Conservation (phyloP, 1,140 invertebrate genomes). For the Trichonephila clavata region DNA sequence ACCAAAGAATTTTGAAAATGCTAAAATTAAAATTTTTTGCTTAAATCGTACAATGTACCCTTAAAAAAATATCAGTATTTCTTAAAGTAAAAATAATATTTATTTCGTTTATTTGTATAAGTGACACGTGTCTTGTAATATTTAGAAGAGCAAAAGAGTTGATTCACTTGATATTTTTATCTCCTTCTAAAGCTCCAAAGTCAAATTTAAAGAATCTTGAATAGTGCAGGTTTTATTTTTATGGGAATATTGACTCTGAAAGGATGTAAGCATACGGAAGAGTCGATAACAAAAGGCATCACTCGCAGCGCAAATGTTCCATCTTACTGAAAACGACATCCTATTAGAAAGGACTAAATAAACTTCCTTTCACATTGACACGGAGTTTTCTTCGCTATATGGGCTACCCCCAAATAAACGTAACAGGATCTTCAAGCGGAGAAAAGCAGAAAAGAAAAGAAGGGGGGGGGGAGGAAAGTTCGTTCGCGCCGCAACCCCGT, state of each 20-base stretch:
- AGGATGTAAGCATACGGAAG: background rate
- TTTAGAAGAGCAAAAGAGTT: too few relatives aligned
- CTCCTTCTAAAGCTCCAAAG: too few relatives aligned
- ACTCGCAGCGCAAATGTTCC: background rate
- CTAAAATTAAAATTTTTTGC: too few relatives aligned
- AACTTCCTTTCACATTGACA: conserved; percentile 32
- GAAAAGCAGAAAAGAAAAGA: background rate
- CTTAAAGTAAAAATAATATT: too few relatives aligned
- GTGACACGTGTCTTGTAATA: too few relatives aligned
- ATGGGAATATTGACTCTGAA: background rate
- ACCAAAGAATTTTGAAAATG: too few relatives aligned
- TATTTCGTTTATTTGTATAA: too few relatives aligned
- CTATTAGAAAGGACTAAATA: conserved; percentile 33
- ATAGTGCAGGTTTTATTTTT: too few relatives aligned
- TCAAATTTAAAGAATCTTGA: too few relatives aligned
- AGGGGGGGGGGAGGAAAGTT: background rate
- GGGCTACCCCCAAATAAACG: conserved; percentile 4
- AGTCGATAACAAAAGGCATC: background rate
- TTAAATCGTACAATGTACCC: too few relatives aligned
- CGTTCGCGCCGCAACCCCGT: conserved; percentile 22
- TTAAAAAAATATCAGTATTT: too few relatives aligned
- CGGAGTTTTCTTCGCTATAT: background rate
- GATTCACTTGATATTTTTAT: too few relatives aligned
- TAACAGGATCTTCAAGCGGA: background rate
- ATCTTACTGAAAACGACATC: conserved; percentile 24